Evolutionary conservation across 2,888 invertebrate species (phyloP).

Genomic region (Cyclophora albipunctata): DNA sequence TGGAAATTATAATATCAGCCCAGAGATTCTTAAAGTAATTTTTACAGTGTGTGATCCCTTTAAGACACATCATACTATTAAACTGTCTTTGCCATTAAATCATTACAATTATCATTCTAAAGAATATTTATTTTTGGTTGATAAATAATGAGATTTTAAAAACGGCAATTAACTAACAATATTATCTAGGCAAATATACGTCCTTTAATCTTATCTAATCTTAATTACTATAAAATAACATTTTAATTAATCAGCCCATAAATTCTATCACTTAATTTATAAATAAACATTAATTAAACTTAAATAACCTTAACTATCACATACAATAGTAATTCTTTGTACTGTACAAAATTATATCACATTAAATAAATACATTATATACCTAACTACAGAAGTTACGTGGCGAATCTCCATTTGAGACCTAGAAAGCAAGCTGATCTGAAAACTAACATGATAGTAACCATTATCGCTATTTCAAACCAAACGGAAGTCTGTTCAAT

Average conservation of each 20-base stretch:
- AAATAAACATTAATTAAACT: neutral
- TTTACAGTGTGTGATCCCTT: no score
- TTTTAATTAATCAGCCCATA: neutral
- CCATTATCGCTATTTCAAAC: conserved; percentile 70
- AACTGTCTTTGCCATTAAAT: no score
- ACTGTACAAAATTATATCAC: conserved; percentile 18
- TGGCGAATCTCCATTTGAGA: conserved; percentile 70
- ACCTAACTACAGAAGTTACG: conserved; percentile 32
- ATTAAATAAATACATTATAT: conserved; percentile 4
- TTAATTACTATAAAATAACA: neutral
- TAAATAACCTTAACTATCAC: conserved; percentile 11
- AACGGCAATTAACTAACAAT: no score
- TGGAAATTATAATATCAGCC: no score
- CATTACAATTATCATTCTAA: no score
- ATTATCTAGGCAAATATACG: no score
- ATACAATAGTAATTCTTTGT: conserved; percentile 12
- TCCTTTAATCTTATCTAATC: neutral
- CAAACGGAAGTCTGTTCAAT: conserved; percentile 74
- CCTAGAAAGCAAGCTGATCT: conserved; percentile 75
- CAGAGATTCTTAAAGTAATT: no score
- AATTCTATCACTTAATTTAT: neutral
- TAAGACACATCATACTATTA: no score
- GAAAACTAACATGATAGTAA: conserved; percentile 72
- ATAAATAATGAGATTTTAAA: no score
- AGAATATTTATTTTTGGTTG: no score